Conservation (phyloP, 2,113 vertebrate species). For the Lycaon pictus region DNA sequence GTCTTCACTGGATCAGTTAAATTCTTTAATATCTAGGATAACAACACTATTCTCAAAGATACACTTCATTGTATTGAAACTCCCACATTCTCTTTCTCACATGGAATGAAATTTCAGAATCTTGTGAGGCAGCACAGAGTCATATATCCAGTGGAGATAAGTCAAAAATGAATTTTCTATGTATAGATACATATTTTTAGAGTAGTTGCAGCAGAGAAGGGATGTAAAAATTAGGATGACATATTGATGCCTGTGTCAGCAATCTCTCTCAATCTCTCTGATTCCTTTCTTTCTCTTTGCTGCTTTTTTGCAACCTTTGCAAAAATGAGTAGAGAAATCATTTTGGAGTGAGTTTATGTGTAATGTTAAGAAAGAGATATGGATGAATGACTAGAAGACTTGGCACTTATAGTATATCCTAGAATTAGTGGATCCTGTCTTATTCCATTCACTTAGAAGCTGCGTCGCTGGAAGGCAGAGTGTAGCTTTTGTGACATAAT, state of each 20-base stretch:
- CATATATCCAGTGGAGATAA: slow-evolving; percentile 55
- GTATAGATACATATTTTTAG: slow-evolving; percentile 70
- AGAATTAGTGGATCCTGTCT: slow-evolving; percentile 33
- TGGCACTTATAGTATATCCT: not conserved
- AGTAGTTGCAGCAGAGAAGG: slow-evolving; percentile 54
- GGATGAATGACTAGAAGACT: slow-evolving; percentile 31
- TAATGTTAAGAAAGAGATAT: slow-evolving; percentile 32
- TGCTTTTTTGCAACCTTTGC: slow-evolving; percentile 74
- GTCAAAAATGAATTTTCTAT: slow-evolving; percentile 63
- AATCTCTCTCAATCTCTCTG: slow-evolving; percentile 64
- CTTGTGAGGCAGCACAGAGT: slow-evolving; percentile 46
- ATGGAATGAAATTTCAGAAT: slow-evolving; percentile 53
- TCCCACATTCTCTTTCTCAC: slow-evolving; percentile 39
- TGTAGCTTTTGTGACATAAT: slow-evolving; percentile 21
- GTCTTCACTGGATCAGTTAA: not conserved
- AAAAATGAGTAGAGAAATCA: slow-evolving; percentile 74
- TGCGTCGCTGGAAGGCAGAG: not conserved
- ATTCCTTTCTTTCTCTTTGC: slow-evolving; percentile 64
- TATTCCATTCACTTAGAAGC: slow-evolving; percentile 44
- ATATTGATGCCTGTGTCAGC: slow-evolving; percentile 69
- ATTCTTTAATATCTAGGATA: slow-evolving; percentile 26
- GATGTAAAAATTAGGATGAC: slow-evolving; percentile 71
- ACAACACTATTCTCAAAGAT: slow-evolving; percentile 30
- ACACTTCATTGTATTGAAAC: not conserved
- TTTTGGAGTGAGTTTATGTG: slow-evolving; percentile 41